phyloP scores from a whole-genome alignment of 2,888 invertebrate genomes.

The Phalera bucephala region DNA sequence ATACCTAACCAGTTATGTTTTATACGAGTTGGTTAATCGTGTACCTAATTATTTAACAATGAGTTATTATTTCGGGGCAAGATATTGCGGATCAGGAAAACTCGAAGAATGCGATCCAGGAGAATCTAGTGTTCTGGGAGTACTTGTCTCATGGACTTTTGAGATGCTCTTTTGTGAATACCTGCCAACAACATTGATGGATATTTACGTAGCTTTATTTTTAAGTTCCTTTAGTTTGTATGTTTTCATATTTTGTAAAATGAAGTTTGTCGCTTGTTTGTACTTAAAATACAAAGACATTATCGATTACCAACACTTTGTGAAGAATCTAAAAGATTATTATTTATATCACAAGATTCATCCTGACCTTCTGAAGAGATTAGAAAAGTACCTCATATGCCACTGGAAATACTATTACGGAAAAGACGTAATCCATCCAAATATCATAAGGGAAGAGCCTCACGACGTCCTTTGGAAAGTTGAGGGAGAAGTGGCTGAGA shows the following conservation, averaged over 20 bases:
- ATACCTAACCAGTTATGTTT: conserved; percentile 41
- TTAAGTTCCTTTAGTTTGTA: conserved; percentile 33
- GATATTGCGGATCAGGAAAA: conserved; percentile 28
- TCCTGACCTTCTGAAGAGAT: conserved; percentile 46
- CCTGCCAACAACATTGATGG: conserved; percentile 35
- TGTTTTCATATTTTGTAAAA: conserved; percentile 36
- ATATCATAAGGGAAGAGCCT: conserved; percentile 51
- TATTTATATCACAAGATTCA: conserved; percentile 55
- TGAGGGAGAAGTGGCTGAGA: conserved; percentile 60
- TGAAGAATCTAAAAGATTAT: conserved; percentile 46
- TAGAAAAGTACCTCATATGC: conserved; percentile 55
- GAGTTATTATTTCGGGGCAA: conserved; percentile 47
- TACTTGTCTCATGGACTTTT: conserved; percentile 43
- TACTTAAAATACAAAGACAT: conserved; percentile 46
- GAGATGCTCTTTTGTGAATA: conserved; percentile 37
- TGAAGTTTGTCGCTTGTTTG: conserved; percentile 40
- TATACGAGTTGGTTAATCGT: conserved; percentile 32
- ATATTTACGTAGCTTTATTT: conserved; percentile 34
- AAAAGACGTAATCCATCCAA: conserved; percentile 52
- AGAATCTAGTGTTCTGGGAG: conserved; percentile 20
- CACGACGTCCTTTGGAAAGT: conserved; percentile 63
- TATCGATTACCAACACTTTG: conserved; percentile 54
- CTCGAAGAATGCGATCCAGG: conserved; percentile 15
- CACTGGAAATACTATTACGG: conserved; percentile 67
- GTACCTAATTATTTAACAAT: conserved; percentile 29